Evolutionary conservation across 2,888 invertebrate genomes (phyloP).

Genomic region (Parnassius smintheus): DNA sequence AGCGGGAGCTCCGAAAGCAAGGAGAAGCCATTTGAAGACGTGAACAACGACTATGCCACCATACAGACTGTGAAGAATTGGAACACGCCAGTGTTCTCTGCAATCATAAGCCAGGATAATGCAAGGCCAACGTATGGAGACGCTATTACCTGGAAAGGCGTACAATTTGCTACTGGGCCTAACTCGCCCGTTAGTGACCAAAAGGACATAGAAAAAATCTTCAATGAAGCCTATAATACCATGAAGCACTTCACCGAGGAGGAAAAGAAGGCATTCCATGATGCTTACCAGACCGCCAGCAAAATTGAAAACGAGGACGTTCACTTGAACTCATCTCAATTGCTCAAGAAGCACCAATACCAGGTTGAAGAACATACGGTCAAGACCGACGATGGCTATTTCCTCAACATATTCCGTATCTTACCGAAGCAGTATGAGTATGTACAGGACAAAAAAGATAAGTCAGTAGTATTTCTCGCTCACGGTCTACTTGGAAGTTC

Average conservation of each 20-base stretch:
- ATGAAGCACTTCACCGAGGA: slow-evolving; percentile 54
- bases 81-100: slow-evolving; percentile 39
- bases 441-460: slow-evolving; percentile 39
- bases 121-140: slow-evolving; percentile 41
- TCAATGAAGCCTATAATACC: slow-evolving; percentile 54
- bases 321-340: slow-evolving; percentile 52
- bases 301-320: slow-evolving; percentile 44
- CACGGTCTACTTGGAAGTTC: slow-evolving; percentile 86
- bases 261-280: slow-evolving; percentile 53
- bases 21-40: slow-evolving; percentile 32
- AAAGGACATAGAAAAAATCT: slow-evolving; percentile 57
- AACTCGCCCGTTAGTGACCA: slow-evolving; percentile 39
- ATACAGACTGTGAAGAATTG: slow-evolving; percentile 36
- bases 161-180: slow-evolving; percentile 45
- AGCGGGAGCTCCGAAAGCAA: slow-evolving; percentile 37
- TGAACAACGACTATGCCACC: slow-evolving; percentile 31
- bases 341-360: slow-evolving; percentile 60
- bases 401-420: slow-evolving; percentile 67
- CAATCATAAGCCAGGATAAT: slow-evolving; percentile 38
- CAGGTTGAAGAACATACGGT: slow-evolving; percentile 61
- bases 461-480: slow-evolving; percentile 77
- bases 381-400: slow-evolving; percentile 69
- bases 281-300: slow-evolving; percentile 41
- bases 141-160: slow-evolving; percentile 47
- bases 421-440: slow-evolving; percentile 45